Base-by-base conservation (phyloP, 2,888 invertebrate species). In the Xanthorhoe designata region DNA sequence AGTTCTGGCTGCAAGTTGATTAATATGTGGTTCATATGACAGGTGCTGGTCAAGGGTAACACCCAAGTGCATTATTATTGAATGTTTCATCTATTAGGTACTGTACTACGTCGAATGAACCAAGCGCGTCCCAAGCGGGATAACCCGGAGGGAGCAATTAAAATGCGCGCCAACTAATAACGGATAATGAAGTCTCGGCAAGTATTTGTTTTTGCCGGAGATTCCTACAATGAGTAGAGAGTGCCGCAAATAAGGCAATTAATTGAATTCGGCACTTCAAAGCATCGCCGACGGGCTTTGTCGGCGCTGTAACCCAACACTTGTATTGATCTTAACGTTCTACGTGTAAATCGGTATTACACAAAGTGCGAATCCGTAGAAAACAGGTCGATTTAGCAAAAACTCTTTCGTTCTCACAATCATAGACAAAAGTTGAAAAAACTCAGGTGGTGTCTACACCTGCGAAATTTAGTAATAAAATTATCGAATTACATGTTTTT, bases 241-340 rank as follows among this genome's bases (percentile, higher is more conserved):
- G 82, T 78, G 78, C 83, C 81, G 88, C 91, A 91, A 92, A 92
- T 91, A 91, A 84, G 90, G 89, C 91, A 89, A 92, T 92, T 93
- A 92, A 93, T 93, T 92, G 91, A 92, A 91, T 92, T 92, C 91
- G 92, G 92, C 89, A 85, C 82, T 82, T 90, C 89, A 93, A 92
- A 91, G 86, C 78, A 76, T 86, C 89, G 86, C 88, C 86, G 77
- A 79, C 78, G 82, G 83, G 87, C 90, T 90, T 91, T 91, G 91
- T 89, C 91, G 90, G 91, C 89, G 83, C 72, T 82, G 79, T 78
- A 91, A 92, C 82, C 80, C 82, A 87, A 91, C 82, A 91, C 90
- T 88, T 83, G 78, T 85, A 88, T 88, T 84, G 85, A 84, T 78
- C 64, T 66, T 54, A 63, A 67, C 64, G 56, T 62, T 67, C 56